Evolutionary conservation across 1,140 invertebrate genomes (phyloP), one percentile per base, ranked within the genome.

Genomic region (Meloidogyne exigua): DNA sequence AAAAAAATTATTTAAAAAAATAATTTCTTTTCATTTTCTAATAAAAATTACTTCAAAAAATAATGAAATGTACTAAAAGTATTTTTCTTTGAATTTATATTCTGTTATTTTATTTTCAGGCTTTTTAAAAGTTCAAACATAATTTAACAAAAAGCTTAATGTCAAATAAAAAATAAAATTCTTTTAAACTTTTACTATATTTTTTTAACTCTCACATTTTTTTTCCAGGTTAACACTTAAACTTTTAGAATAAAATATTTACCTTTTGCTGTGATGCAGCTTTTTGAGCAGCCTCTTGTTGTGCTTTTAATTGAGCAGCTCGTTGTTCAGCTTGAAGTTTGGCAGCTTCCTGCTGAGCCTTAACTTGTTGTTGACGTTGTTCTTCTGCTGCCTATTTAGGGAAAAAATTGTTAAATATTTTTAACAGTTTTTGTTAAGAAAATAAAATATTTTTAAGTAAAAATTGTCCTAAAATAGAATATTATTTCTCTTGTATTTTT

Each of bases 261-360:
- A 68, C 39, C 10, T 23, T 15, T 32, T 44, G 39, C 15, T 44
- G 36, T 18, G 68, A 32, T 26, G 44, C 57, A 9, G 23, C n/a
- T 57, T 42, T 57, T 70, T 70, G 68, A 26, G 68, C 23, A n/a
- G 28, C 28, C n/a, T 71, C 44, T 44, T 71, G 69, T 57, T 57
- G 49, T 57, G 49, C 18, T n/a, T 73, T 73, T 21, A 73, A 21
- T 73, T 73, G 71, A 21, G 42, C 21, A 36, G 72, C 25, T 15
- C 72, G 72, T 28, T 73, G 28, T 64, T 73, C 72, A 62, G 72
- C 72, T 12, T 73, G 72, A 64, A 62, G 42, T n/a, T 73, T 73
- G 39, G 72, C 57, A 13, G 72, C 72, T 21, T 73, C 72, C 13
- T 73, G 72, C 21, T 73, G 72, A 15, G 72, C 72, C 36, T 73